Percentiles rank a stretch among this genome's conserved stretches.
phyloP scores from a whole-genome alignment of 2,797 vertebrate genomes.

The Margarornis squamiger region DNA sequence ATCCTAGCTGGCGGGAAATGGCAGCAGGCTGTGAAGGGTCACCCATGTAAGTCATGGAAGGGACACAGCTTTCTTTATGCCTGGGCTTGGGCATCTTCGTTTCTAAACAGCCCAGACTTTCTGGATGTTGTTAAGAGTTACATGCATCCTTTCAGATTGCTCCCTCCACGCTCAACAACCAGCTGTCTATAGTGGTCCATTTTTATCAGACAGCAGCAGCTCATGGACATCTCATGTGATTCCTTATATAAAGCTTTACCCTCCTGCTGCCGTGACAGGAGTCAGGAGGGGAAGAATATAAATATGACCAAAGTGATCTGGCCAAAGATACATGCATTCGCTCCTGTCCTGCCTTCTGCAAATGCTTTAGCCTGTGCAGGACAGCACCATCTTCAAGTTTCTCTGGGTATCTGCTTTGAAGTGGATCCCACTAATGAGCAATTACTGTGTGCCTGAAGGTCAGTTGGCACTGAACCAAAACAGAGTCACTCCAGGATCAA shows the following conservation, averaged over 20 bases:
- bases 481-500: background rate
- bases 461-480: background rate
- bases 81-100: background rate
- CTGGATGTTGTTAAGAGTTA: background rate
- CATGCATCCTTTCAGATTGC: background rate
- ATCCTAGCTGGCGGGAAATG: background rate
- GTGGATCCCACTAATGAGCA: background rate
- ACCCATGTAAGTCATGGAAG: background rate
- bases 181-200: background rate
- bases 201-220: background rate
- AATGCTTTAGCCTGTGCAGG: background rate
- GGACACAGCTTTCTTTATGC: background rate
- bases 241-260: background rate
- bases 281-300: background rate
- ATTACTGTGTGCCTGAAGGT: fast-evolving
- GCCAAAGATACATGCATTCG: background rate
- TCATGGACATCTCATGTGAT: background rate
- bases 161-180: background rate
- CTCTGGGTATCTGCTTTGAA: background rate
- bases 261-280: background rate
- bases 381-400: background rate
- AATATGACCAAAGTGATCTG: background rate
- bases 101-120: background rate
- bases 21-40: background rate
- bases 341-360: background rate